Evolutionary conservation across 2,113 vertebrate species (phyloP), one percentile per base, ranked within the genome.

Genomic region (Guaruba guarouba): DNA sequence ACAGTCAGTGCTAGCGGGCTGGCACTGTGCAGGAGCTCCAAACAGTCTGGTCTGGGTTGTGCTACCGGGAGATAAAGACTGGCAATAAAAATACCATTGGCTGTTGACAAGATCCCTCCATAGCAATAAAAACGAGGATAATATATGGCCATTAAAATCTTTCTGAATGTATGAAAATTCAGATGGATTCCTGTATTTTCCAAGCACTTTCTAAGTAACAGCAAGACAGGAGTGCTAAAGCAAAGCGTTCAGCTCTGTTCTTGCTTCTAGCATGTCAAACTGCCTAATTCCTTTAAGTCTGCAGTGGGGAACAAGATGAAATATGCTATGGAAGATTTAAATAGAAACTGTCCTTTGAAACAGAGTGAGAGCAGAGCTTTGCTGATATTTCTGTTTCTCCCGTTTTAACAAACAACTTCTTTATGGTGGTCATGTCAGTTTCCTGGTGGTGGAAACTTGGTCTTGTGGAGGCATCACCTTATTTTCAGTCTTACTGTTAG

Each of bases 61-160:
- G 33, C 67, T 68, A 11, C 46, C 0, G 0, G 7, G 73, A 35
- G 70, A 11, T 7, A 8, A 37, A 27, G 64, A 4, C 55, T 16
- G 61, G 55, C 39, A 64, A 13, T 44, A 11, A 49, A 84, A 35
- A 33, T 24, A 20, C 33, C 5, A 4, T 9, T 54, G 52, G 61
- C n/a, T 75, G 63, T 17, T 70, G 82, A 46, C 43, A 29, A 70
- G 80, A n/a, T 73, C 48, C 23, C 33, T 79, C n/a, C 20, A 29
- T 59, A 41, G 83, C 81, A 66, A 13, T 61, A 12, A 24, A 93
- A 84, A 37, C 2, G 2, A 71, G 54, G 51, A 61, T 80, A 63
- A 7, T 28, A 31, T 9, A 12, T 9, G 33, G 73, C 64, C 67
- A 8, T 46, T 71, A 33, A 28, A 27, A 68, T 78, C 25, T 54